phyloP scores from a whole-genome alignment of 1,140 invertebrate species.

The Trachelipus rathkii region DNA sequence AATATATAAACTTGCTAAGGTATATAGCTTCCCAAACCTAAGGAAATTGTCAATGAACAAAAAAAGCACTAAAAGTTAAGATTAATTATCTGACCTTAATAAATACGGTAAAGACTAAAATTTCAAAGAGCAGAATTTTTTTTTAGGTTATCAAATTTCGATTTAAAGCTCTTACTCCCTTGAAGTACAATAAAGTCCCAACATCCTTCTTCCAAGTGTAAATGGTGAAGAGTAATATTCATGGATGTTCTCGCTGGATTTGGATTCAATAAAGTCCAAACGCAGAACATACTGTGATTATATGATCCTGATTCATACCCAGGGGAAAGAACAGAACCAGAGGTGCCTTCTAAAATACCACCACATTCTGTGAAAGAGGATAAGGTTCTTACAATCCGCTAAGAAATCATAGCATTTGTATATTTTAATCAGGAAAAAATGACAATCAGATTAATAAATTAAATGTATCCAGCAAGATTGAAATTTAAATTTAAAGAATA shows the following conservation, averaged over 20 bases:
- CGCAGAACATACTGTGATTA: constrained; percentile 22
- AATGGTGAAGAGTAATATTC: constrained; percentile 11
- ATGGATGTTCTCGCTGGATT: constrained; percentile 10
- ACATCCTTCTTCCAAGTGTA: constrained; percentile 22
- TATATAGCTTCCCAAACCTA: too few relatives aligned
- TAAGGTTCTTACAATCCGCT: background rate
- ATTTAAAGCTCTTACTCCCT: constrained; percentile 27
- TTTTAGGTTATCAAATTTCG: too few relatives aligned
- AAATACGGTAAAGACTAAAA: too few relatives aligned
- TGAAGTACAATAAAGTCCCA: constrained; percentile 19
- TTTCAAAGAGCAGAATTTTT: too few relatives aligned
- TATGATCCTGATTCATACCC: constrained; percentile 16
- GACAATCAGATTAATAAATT: background rate
- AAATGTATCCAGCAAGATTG: too few relatives aligned
- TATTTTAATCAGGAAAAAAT: background rate
- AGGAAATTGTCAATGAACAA: too few relatives aligned
- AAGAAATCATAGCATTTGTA: background rate
- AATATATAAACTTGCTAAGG: too few relatives aligned
- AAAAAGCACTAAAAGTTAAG: too few relatives aligned
- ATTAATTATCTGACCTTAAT: too few relatives aligned
- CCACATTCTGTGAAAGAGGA: constrained; percentile 22
- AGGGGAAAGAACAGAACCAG: constrained; percentile 6
- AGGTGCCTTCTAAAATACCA: background rate
- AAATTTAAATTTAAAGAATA: too few relatives aligned
- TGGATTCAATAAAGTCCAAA: constrained; percentile 22